Conservation (phyloP, 2,888 invertebrate species). For the Andrena trimmerana region DNA sequence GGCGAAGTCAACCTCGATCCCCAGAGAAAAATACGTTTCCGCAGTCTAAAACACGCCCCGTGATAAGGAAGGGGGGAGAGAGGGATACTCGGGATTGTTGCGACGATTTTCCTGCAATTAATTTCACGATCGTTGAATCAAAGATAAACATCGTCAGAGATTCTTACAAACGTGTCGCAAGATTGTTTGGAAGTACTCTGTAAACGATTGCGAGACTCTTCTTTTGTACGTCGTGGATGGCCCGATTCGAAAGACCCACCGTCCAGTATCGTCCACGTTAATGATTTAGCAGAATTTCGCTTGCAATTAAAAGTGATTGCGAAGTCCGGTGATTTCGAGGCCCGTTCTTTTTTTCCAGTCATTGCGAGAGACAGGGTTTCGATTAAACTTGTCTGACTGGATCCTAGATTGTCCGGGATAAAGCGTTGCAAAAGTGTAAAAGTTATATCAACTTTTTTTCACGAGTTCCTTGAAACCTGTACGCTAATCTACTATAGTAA, state of each 20-base stretch:
- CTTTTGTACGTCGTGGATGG: not conserved
- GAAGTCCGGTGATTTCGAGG: not conserved
- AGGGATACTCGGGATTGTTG: not conserved
- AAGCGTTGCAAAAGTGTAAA: not conserved
- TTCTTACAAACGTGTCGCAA: slow-evolving; percentile 34
- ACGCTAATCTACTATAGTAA: no score
- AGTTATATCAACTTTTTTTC: not conserved
- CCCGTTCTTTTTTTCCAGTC: not conserved
- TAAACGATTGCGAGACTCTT: slow-evolving; percentile 28
- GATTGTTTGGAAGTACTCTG: slow-evolving; percentile 18
- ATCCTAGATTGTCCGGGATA: not conserved
- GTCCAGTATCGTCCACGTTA: slow-evolving; percentile 29
- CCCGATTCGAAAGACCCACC: not conserved
- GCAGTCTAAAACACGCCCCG: not conserved
- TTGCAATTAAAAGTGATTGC: slow-evolving; percentile 37
- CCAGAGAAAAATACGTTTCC: not conserved
- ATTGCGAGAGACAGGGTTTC: not conserved
- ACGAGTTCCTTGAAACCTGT: no score
- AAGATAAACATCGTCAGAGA: slow-evolving; percentile 23
- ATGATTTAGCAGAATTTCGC: slow-evolving; percentile 45
- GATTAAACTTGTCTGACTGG: not conserved
- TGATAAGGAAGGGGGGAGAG: not conserved
- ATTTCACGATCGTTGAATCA: not conserved
- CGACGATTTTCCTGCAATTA: slow-evolving; percentile 20
- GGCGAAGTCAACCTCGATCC: not conserved